Evolutionary conservation across 2,797 vertebrate species (phyloP).

Genomic region (Spondyliosoma cantharus): DNA sequence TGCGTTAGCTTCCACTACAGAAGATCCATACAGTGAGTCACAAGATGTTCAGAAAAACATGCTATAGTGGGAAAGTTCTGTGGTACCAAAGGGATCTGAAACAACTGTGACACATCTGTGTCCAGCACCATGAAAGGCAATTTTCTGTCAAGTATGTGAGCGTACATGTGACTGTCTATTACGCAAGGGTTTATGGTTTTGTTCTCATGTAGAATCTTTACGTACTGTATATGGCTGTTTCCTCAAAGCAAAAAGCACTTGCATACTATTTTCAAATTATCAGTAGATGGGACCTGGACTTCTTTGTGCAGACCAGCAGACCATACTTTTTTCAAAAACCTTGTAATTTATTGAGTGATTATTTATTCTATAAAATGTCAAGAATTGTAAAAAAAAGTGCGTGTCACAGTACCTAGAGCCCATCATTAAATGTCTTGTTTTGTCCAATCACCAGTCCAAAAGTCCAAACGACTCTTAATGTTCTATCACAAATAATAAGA

Average conservation of each 20-base stretch:
- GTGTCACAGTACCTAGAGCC: too few species aligned
- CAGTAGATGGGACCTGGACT: constrained; percentile 25
- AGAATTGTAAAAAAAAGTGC: too few species aligned
- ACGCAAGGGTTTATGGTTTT: constrained; percentile 21
- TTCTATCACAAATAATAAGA: too few species aligned
- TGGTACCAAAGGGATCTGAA: constrained; percentile 10
- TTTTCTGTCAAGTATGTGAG: constrained; percentile 11
- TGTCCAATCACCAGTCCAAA: too few species aligned
- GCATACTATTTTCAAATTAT: constrained; percentile 2
- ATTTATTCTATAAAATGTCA: too few species aligned
- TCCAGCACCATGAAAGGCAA: constrained; percentile 14
- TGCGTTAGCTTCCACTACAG: constrained; percentile 27
- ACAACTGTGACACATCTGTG: constrained; percentile 15
- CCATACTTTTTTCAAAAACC: background rate
- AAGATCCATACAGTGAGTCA: constrained; percentile 14
- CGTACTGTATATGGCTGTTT: constrained; percentile 15
- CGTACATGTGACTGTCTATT: constrained; percentile 15
- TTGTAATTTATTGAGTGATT: too few species aligned
- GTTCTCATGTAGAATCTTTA: background rate
- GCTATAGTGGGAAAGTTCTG: background rate
- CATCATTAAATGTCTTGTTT: too few species aligned
- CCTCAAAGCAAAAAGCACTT: constrained; percentile 32
- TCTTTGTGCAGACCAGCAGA: constrained; percentile 12
- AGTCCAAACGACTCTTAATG: too few species aligned
- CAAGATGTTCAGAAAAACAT: constrained; percentile 1